phyloP scores from a whole-genome alignment of 2,113 vertebrate species.

The Brachypteracias leptosomus region DNA sequence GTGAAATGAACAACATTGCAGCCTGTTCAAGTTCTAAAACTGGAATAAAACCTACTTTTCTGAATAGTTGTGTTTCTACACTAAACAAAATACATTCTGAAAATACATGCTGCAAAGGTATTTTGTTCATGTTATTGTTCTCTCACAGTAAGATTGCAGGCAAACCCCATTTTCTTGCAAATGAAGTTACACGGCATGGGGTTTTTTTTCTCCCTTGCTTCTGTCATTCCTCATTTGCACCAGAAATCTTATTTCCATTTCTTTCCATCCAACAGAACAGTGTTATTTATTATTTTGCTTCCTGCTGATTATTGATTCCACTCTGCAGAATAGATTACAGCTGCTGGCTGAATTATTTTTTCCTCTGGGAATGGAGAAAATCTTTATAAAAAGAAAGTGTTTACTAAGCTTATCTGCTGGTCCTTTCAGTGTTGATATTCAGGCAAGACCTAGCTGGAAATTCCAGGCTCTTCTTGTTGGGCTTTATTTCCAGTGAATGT shows the following conservation, averaged over 20 bases:
- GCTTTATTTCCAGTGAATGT: neutral
- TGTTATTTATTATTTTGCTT: slow-evolving; percentile 65
- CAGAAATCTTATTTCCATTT: slow-evolving; percentile 52
- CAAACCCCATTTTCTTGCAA: slow-evolving; percentile 40
- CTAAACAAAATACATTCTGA: neutral
- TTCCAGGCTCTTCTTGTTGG: neutral
- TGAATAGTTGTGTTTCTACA: neutral
- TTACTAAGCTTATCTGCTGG: neutral
- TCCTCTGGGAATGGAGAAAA: neutral
- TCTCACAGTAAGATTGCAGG: neutral
- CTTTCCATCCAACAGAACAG: slow-evolving; percentile 6
- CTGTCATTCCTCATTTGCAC: slow-evolving; percentile 61
- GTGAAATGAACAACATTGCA: neutral
- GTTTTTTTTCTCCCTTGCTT: neutral
- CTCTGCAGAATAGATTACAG: neutral
- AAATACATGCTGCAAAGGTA: neutral
- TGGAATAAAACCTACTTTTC: neutral
- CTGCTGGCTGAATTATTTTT: neutral
- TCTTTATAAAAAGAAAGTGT: slow-evolving; percentile 14
- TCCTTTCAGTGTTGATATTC: neutral
- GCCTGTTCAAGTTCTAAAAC: neutral
- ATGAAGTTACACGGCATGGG: slow-evolving; percentile 10
- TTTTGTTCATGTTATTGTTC: slow-evolving; percentile 1
- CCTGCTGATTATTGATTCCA: slow-evolving; percentile 42
- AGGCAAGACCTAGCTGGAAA: neutral